Evolutionary conservation across 2,797 vertebrate species (phyloP).

Genomic region (Menidia menidia): DNA sequence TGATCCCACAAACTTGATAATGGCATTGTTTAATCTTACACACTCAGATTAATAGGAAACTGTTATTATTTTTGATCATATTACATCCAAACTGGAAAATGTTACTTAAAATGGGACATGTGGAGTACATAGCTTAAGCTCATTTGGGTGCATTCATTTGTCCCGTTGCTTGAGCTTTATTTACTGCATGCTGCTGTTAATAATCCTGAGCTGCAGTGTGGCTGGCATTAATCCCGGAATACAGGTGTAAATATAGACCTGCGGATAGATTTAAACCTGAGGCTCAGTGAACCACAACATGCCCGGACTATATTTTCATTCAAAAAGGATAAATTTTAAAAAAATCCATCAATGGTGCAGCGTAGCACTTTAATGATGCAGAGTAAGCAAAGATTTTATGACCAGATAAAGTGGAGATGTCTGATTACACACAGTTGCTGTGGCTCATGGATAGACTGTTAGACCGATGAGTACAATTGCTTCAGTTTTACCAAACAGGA

Average conservation of each 20-base stretch:
- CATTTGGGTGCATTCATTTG: constrained; percentile 61
- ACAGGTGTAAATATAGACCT: constrained; percentile 67
- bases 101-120: constrained; percentile 12
- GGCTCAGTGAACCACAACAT: constrained; percentile 35
- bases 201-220: constrained; percentile 59
- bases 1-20: too few species aligned
- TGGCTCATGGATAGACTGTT: too few species aligned
- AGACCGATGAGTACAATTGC: too few species aligned
- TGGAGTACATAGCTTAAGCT: constrained; percentile 64
- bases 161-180: constrained; percentile 48
- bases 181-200: constrained; percentile 30
- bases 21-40: too few species aligned
- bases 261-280: constrained; percentile 40
- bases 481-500: background rate
- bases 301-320: constrained; percentile 1
- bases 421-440: background rate
- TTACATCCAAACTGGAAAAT: background rate
- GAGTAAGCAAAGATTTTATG: background rate
- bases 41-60: too few species aligned
- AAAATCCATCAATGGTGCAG: background rate
- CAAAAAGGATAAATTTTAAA: background rate
- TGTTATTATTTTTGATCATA: background rate
- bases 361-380: background rate
- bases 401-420: background rate
- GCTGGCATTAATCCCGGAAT: constrained; percentile 54